Evolutionary conservation across 2,888 invertebrate species (phyloP).

Genomic region (Scaptomyza parva): DNA sequence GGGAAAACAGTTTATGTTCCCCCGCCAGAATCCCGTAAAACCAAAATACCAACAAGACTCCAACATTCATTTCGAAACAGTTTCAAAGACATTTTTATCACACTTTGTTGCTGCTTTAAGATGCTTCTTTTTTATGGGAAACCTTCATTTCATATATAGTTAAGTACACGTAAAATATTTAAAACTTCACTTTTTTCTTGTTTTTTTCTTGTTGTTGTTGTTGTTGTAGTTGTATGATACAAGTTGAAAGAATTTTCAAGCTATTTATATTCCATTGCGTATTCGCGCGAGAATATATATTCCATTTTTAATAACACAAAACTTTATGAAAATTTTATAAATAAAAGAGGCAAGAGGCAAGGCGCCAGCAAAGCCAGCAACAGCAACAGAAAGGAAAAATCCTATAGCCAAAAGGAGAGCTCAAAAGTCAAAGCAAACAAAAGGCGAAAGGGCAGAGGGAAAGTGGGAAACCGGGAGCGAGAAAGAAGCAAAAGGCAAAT

Average conservation of each 20-base stretch:
- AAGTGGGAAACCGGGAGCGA: background rate
- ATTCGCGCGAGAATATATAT: slow-evolving; percentile 71
- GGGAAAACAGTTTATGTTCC: no score
- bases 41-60: no score
- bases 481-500: slow-evolving; percentile 9
- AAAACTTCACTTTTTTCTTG: background rate
- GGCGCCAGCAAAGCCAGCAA: slow-evolving; percentile 23
- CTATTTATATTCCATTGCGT: slow-evolving; percentile 74
- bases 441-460: slow-evolving; percentile 29
- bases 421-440: slow-evolving; percentile 71
- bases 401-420: slow-evolving; percentile 50
- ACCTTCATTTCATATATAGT: no score
- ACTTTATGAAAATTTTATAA: slow-evolving; percentile 75
- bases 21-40: no score
- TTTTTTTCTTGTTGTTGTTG: background rate
- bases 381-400: slow-evolving; percentile 18
- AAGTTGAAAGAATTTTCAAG: slow-evolving; percentile 47
- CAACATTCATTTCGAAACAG: no score
- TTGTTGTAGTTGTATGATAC: background rate
- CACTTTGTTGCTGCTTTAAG: background rate
- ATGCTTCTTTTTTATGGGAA: background rate
- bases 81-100: background rate
- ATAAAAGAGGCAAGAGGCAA: slow-evolving; percentile 47
- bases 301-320: slow-evolving; percentile 73
- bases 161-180: background rate